Evolutionary conservation across 2,113 vertebrate genomes (phyloP).

Genomic region (Carollia perspicillata): DNA sequence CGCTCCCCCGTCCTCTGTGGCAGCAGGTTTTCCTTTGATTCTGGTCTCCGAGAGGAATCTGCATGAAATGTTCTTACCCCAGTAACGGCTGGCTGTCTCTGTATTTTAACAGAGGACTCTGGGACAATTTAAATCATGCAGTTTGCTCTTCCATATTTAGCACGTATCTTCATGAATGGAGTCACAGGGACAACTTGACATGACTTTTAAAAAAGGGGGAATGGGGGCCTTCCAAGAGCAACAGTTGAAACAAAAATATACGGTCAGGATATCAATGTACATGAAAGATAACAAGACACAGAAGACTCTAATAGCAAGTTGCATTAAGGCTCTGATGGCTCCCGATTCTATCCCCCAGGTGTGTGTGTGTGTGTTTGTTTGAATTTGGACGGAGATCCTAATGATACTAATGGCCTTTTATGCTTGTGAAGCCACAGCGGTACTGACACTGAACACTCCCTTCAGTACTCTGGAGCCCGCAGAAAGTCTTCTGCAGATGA

Average conservation of each 20-base stretch:
- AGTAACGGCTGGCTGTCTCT: slow-evolving; percentile 40
- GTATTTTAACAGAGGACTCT: slow-evolving; percentile 45
- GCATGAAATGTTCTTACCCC: slow-evolving; percentile 6
- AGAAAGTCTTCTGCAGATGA: background rate
- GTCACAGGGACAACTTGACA: slow-evolving; percentile 67
- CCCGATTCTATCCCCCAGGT: background rate
- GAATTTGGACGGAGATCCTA: background rate
- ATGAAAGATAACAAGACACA: background rate
- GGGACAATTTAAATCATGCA: slow-evolving; percentile 62
- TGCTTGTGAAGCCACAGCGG: background rate
- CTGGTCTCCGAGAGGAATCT: background rate
- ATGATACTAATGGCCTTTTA: background rate
- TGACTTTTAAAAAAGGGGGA: background rate
- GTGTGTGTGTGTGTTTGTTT: background rate
- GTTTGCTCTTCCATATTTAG: slow-evolving; percentile 44
- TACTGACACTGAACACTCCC: background rate
- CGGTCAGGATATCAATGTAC: slow-evolving; percentile 4
- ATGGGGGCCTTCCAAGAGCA: background rate
- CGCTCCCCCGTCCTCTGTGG: too few relatives aligned
- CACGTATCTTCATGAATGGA: slow-evolving; percentile 74
- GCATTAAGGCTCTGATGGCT: background rate
- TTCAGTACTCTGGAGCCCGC: background rate
- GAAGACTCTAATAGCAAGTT: background rate
- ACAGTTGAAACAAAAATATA: background rate
- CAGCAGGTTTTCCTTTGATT: fast-evolving